Conservation (phyloP, 2,888 invertebrate species). For the Thumatha senex region DNA sequence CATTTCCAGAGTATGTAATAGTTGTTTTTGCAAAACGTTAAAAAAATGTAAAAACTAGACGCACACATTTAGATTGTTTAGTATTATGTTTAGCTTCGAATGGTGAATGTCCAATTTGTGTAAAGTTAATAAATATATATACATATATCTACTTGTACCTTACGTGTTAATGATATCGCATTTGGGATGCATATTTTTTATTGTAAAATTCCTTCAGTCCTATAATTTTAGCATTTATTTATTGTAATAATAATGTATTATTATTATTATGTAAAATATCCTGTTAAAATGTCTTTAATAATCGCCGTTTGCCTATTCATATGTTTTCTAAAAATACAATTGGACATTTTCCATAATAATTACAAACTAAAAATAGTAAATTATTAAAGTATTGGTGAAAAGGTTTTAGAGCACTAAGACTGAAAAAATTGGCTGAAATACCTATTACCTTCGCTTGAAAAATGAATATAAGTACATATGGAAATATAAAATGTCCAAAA, state of each 20-base stretch:
- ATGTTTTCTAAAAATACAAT: constrained; percentile 26
- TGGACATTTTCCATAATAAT: constrained; percentile 55
- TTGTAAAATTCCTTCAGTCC: constrained; percentile 1
- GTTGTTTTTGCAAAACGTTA: constrained; percentile 33
- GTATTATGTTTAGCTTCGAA: constrained; percentile 34
- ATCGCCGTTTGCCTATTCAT: background rate
- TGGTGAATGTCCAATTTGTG: constrained; percentile 38
- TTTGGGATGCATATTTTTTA: constrained; percentile 11
- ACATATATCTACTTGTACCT: constrained; percentile 18
- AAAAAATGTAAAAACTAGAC: constrained; percentile 40
- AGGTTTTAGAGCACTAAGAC: constrained; percentile 79
- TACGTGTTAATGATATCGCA: constrained; percentile 11
- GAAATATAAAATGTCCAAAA: constrained; percentile 12
- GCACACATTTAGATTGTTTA: constrained; percentile 48
- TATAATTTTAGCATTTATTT: constrained; percentile 4
- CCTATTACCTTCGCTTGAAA: constrained; percentile 57
- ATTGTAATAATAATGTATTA: constrained; percentile 7
- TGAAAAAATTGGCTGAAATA: constrained; percentile 71
- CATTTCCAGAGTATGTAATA: constrained; percentile 37
- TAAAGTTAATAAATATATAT: constrained; percentile 6
- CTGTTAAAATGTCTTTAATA: constrained; percentile 3
- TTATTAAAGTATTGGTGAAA: constrained; percentile 51
- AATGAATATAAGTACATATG: constrained; percentile 9
- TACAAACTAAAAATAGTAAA: constrained; percentile 35
- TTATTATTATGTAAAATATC: constrained; percentile 5